These are phyloP conservation scores for Argopecten irradians DNA, from an alignment of 1,140 invertebrate species.

Conservation along the genomic window DNA sequence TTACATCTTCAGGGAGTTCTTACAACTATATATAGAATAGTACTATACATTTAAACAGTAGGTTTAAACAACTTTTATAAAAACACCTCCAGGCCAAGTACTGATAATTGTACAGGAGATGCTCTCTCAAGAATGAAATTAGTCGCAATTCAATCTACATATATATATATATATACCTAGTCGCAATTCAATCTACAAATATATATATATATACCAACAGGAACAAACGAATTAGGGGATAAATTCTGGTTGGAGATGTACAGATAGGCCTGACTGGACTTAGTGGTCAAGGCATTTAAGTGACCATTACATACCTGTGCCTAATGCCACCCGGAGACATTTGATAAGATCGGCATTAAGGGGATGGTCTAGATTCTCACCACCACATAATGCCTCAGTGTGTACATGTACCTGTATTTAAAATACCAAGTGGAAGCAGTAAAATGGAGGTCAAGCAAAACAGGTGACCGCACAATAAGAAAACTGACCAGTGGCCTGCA, in stretches of 20 bases:
- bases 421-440: not conserved
- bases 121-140: not conserved
- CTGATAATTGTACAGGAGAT: not conserved
- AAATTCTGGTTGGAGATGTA: not conserved
- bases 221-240: not conserved
- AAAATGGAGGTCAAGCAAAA: constrained; percentile 9
- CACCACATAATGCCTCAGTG: not conserved
- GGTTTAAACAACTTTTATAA: not conserved
- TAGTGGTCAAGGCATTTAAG: not conserved
- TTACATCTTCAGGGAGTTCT: not conserved
- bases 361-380: not conserved
- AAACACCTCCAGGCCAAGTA: not conserved
- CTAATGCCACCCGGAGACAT: not conserved
- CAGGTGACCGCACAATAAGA: constrained; percentile 6
- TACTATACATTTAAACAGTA: not conserved
- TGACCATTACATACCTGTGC: not conserved
- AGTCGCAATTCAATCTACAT: not conserved
- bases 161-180: not conserved
- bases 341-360: not conserved
- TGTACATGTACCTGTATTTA: constrained; percentile 18
- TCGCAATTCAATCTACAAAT: not conserved
- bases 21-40: no score
- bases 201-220: not conserved
- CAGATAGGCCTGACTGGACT: not conserved
- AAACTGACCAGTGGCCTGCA: constrained; percentile 7